Conservation (phyloP, 64 coral and sea anemone species). For the Stichodactyla mertensii region DNA sequence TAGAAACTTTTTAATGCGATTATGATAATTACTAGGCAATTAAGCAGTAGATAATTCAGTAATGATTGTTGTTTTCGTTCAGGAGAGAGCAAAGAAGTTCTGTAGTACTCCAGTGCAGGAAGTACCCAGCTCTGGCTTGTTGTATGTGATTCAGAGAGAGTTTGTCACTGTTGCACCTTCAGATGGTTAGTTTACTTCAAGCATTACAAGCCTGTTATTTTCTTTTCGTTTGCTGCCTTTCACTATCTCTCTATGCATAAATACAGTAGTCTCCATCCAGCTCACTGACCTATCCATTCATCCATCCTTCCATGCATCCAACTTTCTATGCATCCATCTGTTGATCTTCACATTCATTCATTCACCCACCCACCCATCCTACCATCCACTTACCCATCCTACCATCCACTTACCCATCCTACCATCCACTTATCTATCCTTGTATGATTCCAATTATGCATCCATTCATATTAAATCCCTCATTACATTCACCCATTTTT, state of each 20-base stretch:
- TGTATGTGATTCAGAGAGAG: conserved; percentile 77
- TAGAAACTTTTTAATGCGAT: neutral
- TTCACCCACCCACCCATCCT: neutral
- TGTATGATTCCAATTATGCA: too few species aligned
- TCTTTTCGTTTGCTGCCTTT: too few species aligned
- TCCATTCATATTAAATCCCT: neutral
- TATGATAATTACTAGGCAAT: neutral
- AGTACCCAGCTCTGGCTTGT: conserved; percentile 30
- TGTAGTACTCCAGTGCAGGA: conserved; percentile 27
- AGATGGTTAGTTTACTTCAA: conserved; percentile 43
- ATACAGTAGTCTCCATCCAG: too few species aligned
- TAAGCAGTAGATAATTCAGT: too few species aligned
- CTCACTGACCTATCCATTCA: neutral
- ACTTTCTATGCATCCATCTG: neutral
- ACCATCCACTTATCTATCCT: too few species aligned
- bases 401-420: neutral
- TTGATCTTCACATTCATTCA: neutral
- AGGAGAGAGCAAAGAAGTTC: conserved; percentile 39
- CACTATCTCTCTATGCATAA: neutral
- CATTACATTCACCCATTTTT: neutral
- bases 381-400: neutral
- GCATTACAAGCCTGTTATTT: neutral
- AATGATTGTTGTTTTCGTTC: neutral
- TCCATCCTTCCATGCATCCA: too few species aligned
- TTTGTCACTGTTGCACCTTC: conserved; percentile 48